Conservation (phyloP, 2,888 invertebrate genomes). For the Heteropelma amictum region DNA sequence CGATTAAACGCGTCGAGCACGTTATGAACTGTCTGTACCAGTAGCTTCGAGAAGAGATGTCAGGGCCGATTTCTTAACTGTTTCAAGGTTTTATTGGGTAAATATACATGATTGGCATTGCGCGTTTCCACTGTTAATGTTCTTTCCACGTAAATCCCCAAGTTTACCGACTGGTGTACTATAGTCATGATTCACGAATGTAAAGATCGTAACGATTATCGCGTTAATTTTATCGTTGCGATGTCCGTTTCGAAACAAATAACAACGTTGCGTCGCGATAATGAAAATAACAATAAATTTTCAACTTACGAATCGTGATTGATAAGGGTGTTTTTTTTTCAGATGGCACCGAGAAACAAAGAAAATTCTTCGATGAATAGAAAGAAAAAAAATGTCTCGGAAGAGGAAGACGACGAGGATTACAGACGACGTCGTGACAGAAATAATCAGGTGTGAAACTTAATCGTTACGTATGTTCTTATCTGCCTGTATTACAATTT, state of each 20-base stretch:
- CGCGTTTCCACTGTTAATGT: slow-evolving; percentile 40
- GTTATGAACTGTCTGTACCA: slow-evolving; percentile 25
- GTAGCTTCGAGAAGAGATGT: slow-evolving; percentile 59
- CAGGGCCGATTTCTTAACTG: slow-evolving; percentile 64
- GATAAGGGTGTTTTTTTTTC: too few relatives aligned
- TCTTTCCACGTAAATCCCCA: background rate
- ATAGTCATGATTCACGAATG: slow-evolving; percentile 18
- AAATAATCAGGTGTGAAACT: slow-evolving; percentile 85
- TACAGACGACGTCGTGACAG: slow-evolving; percentile 87
- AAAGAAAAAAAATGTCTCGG: slow-evolving; percentile 76
- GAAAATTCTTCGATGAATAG: slow-evolving; percentile 69
- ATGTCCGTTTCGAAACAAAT: background rate
- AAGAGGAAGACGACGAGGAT: slow-evolving; percentile 84
- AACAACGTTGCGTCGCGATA: too few relatives aligned
- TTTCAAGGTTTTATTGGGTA: slow-evolving; percentile 63
- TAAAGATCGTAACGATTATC: slow-evolving; percentile 27
- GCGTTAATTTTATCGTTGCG: background rate
- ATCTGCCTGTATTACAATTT: too few relatives aligned
- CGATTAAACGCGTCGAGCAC: slow-evolving; percentile 27
- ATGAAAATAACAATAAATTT: too few relatives aligned
- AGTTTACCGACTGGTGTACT: background rate
- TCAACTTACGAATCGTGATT: background rate
- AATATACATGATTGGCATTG: slow-evolving; percentile 59
- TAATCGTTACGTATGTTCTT: too few relatives aligned
- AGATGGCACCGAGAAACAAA: slow-evolving; percentile 76